phyloP scores from a whole-genome alignment of 2,888 invertebrate genomes.

The Strigamia crassipes region DNA sequence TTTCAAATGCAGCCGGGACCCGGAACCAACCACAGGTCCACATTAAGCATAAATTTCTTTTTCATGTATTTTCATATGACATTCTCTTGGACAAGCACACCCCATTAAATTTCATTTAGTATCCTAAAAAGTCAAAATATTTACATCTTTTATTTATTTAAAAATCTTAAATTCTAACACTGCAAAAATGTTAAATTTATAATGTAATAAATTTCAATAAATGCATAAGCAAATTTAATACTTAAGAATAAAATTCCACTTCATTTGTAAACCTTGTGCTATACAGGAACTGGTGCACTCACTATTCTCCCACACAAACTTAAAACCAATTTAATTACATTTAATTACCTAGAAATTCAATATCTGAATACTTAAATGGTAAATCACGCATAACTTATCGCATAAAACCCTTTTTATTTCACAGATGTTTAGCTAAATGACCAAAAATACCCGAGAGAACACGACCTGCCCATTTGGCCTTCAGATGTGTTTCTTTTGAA shows the following conservation, averaged over 20 bases:
- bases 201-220: too few species aligned
- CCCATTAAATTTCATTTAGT: not conserved
- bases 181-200: too few species aligned
- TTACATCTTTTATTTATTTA: not conserved
- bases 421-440: not conserved
- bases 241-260: too few species aligned
- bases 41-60: not conserved
- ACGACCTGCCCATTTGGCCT: not conserved
- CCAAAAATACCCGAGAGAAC: not conserved
- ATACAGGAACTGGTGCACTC: too few species aligned
- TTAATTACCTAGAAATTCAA: not conserved
- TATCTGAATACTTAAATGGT: not conserved
- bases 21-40: not conserved
- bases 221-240: too few species aligned
- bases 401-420: not conserved
- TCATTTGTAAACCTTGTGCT: too few species aligned
- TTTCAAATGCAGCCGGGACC: not conserved
- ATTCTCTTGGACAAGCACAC: not conserved
- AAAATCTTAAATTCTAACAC: too few species aligned
- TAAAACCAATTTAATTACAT: not conserved
- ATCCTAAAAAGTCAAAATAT: not conserved
- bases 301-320: too few species aligned
- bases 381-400: not conserved
- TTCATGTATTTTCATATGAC: not conserved
- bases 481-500: not conserved